Conservation (phyloP, 1,140 invertebrate species). For the Sinonovacula constricta region DNA sequence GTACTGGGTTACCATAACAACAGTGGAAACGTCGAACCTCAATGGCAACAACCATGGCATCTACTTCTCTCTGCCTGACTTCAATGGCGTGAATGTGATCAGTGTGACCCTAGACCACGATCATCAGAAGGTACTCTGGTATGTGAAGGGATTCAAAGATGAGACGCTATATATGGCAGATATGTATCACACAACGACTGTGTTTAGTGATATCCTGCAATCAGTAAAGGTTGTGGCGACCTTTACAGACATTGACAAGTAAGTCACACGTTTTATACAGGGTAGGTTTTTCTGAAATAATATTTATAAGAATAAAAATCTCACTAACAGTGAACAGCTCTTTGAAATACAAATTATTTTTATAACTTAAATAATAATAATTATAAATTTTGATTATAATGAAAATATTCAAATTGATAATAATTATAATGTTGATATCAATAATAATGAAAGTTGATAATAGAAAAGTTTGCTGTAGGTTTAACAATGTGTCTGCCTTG, state of each 20-base stretch:
- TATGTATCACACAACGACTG: conserved; percentile 30
- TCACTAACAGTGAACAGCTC: too few species aligned
- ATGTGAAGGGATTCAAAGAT: conserved; percentile 59
- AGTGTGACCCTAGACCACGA: conserved; percentile 87
- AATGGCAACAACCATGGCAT: conserved; percentile 87
- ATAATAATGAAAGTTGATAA: too few species aligned
- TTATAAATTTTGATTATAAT: too few species aligned
- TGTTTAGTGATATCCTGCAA: conserved; percentile 20
- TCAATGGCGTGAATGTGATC: conserved; percentile 86
- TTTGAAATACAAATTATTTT: too few species aligned
- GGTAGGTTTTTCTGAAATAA: too few species aligned
- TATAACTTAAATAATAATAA: too few species aligned
- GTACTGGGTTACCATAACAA: conserved; percentile 92
- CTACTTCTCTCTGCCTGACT: conserved; percentile 85
- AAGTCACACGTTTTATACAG: conserved; percentile 18
- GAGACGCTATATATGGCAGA: conserved; percentile 61
- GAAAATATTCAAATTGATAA: too few species aligned
- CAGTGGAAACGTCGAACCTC: conserved; percentile 87
- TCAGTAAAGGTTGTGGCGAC: conserved; percentile 50
- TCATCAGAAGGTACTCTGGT: conserved; percentile 64
- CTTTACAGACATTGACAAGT: conserved; percentile 64
- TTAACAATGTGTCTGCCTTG: too few species aligned
- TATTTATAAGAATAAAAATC: too few species aligned
- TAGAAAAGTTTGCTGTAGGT: too few species aligned
- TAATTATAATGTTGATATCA: too few species aligned